Conservation (phyloP, 2,888 invertebrate genomes). For the Lasioglossum villosulum region DNA sequence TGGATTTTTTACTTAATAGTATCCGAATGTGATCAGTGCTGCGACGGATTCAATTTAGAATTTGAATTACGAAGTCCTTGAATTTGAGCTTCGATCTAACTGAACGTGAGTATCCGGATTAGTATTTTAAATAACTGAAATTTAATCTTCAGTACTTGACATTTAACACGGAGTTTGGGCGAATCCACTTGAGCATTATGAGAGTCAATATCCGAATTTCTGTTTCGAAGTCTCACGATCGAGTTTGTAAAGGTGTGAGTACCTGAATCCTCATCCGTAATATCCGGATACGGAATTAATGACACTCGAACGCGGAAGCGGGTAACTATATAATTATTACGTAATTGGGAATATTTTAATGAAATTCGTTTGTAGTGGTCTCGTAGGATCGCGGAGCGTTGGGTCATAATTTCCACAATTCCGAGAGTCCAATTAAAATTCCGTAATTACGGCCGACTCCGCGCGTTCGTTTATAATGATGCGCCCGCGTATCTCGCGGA, state of each 20-base stretch:
- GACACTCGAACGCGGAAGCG: not conserved
- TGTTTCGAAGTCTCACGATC: not conserved
- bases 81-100: not conserved
- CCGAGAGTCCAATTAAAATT: conserved; percentile 48
- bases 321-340: conserved; percentile 15
- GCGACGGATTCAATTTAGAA: too few relatives aligned
- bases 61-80: too few relatives aligned
- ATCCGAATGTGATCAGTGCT: not conserved
- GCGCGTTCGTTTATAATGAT: conserved; percentile 40
- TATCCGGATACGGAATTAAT: not conserved
- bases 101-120: not conserved
- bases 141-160: not conserved
- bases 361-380: conserved; percentile 29
- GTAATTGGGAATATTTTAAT: conserved; percentile 42
- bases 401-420: conserved; percentile 19
- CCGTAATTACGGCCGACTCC: conserved; percentile 44
- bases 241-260: not conserved
- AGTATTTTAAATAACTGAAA: not conserved
- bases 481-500: conserved; percentile 2
- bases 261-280: not conserved
- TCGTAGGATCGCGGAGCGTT: not conserved
- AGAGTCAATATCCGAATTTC: not conserved
- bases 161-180: not conserved
- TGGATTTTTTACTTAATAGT: not conserved
- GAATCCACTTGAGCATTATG: not conserved